Conservation (phyloP, 1,140 invertebrate species). For the Drosophila kanapiae region DNA sequence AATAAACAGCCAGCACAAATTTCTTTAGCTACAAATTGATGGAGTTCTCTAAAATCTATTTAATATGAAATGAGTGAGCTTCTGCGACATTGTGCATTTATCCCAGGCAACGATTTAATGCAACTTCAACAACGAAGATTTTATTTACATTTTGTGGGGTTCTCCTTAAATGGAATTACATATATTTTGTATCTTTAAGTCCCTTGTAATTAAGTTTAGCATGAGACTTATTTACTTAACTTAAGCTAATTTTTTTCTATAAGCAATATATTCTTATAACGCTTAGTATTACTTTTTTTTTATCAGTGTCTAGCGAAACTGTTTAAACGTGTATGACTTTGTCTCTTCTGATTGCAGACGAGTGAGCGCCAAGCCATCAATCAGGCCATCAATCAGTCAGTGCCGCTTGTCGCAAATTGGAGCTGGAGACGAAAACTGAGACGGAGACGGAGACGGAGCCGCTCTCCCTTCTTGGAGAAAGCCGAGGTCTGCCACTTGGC, state of each 20-base stretch:
- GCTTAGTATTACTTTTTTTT: slow-evolving; percentile 8
- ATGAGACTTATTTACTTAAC: too few species aligned
- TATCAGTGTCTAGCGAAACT: slow-evolving; percentile 3
- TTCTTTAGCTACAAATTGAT: too few species aligned
- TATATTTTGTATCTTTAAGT: background rate
- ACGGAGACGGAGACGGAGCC: slow-evolving; percentile 15
- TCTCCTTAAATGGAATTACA: background rate
- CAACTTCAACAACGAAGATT: too few species aligned
- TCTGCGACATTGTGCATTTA: too few species aligned
- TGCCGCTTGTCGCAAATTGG: slow-evolving; percentile 65
- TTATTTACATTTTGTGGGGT: too few species aligned
- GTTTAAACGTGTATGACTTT: slow-evolving; percentile 40
- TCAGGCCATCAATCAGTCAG: slow-evolving; percentile 67
- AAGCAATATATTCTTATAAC: background rate
- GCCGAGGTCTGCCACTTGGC: slow-evolving; percentile 20
- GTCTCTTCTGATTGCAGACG: slow-evolving; percentile 66
- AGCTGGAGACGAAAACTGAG: slow-evolving; percentile 7
- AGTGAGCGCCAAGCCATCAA: slow-evolving; percentile 56
- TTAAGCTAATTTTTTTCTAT: background rate
- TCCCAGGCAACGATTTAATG: too few species aligned
- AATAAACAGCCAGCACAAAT: background rate
- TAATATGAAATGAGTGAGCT: too few species aligned
- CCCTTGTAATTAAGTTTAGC: background rate
- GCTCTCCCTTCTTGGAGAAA: slow-evolving; percentile 42
- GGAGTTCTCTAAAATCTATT: too few species aligned